Base-by-base conservation (phyloP, 2,113 vertebrate species). In the Saccopteryx bilineata region DNA sequence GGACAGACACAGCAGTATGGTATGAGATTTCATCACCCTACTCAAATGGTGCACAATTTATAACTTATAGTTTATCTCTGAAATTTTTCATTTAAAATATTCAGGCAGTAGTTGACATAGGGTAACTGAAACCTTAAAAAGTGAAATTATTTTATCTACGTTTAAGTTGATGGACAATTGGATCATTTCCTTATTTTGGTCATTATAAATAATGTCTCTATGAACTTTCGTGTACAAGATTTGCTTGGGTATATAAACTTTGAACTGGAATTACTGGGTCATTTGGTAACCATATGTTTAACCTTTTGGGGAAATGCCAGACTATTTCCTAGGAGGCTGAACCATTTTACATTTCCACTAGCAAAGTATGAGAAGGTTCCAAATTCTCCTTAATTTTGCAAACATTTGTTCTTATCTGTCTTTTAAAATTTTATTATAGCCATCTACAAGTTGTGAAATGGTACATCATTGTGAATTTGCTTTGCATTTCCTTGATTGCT, bases 181-280 rank as follows among this genome's bases (percentile, higher is more conserved):
- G 52, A 48, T 83, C 68, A 69, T 50, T 79, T 33, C 23, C 1
- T 82, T 26, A 61, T 75, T 48, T 90, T 90, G 46, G 46, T 13
- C 90, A 87, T 69, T 56, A 94, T 26, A 14, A 90, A 78, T 76
- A 83, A 91, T 71, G 11, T 31, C 66, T 18, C 33, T 76, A 28
- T 81, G 48, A 28, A 78, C 5, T 54, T 61, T 54, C 8, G 52
- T 19, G 9, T 68, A 84, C 72, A 68, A 9, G 23, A 60, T 92
- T 94, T 94, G 39, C 39, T 39, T 39, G 39, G 39, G 39, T 75
- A 26, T 63, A 23, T 61, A 60, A 48, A 87, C 12, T 3, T 60
- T 75, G 39, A 85, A 80, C n/a, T 86, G 14, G 9, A 26, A 56
- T 86, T 90, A 28, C 52, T 33, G 48, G 66, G 60, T 85, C 28